Evolutionary conservation across 2,113 vertebrate genomes (phyloP).

Genomic region (Brachyhypopomus occidentalis): DNA sequence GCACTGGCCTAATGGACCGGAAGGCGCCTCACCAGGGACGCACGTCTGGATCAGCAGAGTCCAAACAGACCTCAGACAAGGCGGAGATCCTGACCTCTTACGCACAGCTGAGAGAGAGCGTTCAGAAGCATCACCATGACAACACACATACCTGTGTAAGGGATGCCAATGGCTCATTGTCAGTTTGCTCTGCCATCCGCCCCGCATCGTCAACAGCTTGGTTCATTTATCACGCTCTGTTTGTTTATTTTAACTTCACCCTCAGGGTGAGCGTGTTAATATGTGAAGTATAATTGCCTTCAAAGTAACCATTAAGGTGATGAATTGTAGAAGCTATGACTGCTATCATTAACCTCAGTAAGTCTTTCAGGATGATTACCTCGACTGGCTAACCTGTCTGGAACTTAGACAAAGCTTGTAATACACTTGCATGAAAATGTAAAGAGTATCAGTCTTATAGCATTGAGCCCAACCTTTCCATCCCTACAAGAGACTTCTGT

Average conservation of each 20-base stretch:
- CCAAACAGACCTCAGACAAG: constrained; percentile 18
- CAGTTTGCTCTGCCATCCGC: neutral
- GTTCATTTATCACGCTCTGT: neutral
- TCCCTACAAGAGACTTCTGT: neutral
- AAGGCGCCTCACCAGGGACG: neutral
- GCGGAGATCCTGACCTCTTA: neutral
- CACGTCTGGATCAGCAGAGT: constrained; percentile 27
- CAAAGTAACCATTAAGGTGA: constrained; percentile 39
- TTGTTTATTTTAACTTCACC: constrained; percentile 19
- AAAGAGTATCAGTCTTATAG: neutral
- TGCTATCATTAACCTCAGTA: constrained; percentile 38
- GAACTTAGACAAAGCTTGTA: neutral
- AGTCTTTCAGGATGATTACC: constrained; percentile 8
- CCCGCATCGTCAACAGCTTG: neutral
- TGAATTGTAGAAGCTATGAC: constrained; percentile 21
- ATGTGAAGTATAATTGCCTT: constrained; percentile 25
- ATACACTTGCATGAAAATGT: neutral
- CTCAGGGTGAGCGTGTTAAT: constrained; percentile 6
- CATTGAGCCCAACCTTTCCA: neutral
- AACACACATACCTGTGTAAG: neutral
- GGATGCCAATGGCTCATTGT: neutral
- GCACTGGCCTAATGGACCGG: neutral
- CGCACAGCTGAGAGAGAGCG: constrained; percentile 2
- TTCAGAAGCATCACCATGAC: neutral
- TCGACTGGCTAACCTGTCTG: neutral